Base-by-base conservation (phyloP, 2,797 vertebrate genomes). In the Galaxias olidus region DNA sequence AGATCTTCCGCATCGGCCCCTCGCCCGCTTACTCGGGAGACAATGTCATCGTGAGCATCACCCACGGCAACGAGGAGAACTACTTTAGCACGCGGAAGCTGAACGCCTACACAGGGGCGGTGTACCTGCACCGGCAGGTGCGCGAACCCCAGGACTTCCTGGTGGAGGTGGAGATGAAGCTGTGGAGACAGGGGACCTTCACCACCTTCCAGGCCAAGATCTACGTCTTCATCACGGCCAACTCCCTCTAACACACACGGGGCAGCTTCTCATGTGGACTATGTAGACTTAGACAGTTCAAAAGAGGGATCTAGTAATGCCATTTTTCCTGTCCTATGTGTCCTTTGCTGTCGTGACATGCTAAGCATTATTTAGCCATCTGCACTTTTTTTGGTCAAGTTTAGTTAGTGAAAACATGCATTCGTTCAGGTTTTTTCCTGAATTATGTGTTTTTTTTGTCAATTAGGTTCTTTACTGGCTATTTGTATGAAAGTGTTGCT, bases 1-100 rank as follows among this genome's bases (percentile, higher is more conserved):
- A 98, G 85, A 98, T 99, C 84, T 99, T 99, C 88, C 95, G 96
- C 19, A 99, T 99, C 20, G 95, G 94, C 9, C 98, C 98, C 0
- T 96, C 96, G 0, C 97, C 98, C 0, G 94, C 93, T 73, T 98
- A 96, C 60, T 87, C 95, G 0, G 96, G 96, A 0, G 98, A 99
- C 90, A 96, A 90, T 85, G 95, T 99, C 42, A 87, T 96, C 11
- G 91, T 99, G 71, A 91, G 90, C 74, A 94, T 99, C 88, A 93
- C 90, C n/a, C 84, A 79, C 41, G 98, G 97, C 44, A 98, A 99
- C 0, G 94, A 95, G 71, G 96, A 96, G 42, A 93, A 92, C 76
- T 98, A 93, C 91, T 99, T 99, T 69, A 90, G 93, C 89, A 96
- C 96, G 0, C 90, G 94, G 46, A 92, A 95, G 66, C 93, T 98